Percentiles rank a stretch among this genome's conserved stretches.
These are phyloP conservation scores for Spilosoma lubricipeda DNA, from an alignment of 2,888 invertebrate species.

Conservation along the genomic window DNA sequence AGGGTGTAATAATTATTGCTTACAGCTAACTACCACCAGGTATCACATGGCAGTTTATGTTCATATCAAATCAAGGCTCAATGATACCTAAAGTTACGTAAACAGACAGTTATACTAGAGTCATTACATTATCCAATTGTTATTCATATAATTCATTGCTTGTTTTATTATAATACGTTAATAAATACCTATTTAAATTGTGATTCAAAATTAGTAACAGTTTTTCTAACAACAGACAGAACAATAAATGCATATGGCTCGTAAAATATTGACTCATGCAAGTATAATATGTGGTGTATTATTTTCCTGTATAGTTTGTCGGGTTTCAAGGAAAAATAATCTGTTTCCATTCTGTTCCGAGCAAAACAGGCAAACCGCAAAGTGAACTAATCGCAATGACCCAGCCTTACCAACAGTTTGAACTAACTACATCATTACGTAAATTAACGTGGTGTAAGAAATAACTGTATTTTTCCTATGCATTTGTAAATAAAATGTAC, in stretches of 20 bases:
- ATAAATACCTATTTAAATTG: slow-evolving; percentile 4
- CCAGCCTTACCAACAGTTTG: slow-evolving; percentile 20
- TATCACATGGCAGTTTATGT: neutral
- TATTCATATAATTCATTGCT: slow-evolving; percentile 1
- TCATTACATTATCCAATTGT: slow-evolving; percentile 3
- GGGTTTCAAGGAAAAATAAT: slow-evolving; percentile 50
- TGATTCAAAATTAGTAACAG: slow-evolving; percentile 17
- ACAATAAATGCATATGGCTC: slow-evolving; percentile 21
- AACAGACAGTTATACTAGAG: neutral
- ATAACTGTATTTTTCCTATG: slow-evolving; percentile 27
- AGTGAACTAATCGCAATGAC: slow-evolving; percentile 40
- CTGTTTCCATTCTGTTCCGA: slow-evolving; percentile 48
- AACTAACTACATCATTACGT: slow-evolving; percentile 39
- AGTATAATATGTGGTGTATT: slow-evolving; percentile 44
- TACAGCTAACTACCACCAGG: neutral
- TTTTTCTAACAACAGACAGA: neutral
- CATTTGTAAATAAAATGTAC: slow-evolving; percentile 14
- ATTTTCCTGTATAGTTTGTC: slow-evolving; percentile 53
- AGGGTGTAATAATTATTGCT: neutral
- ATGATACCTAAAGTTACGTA: neutral
- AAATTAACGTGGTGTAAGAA: slow-evolving; percentile 23
- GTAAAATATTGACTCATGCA: slow-evolving; percentile 46
- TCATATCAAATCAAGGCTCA: neutral
- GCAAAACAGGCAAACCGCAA: slow-evolving; percentile 79
- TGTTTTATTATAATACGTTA: slow-evolving; percentile 11